phyloP scores from a whole-genome alignment of 1,140 invertebrate genomes.

The Aphaenogaster floridana region DNA sequence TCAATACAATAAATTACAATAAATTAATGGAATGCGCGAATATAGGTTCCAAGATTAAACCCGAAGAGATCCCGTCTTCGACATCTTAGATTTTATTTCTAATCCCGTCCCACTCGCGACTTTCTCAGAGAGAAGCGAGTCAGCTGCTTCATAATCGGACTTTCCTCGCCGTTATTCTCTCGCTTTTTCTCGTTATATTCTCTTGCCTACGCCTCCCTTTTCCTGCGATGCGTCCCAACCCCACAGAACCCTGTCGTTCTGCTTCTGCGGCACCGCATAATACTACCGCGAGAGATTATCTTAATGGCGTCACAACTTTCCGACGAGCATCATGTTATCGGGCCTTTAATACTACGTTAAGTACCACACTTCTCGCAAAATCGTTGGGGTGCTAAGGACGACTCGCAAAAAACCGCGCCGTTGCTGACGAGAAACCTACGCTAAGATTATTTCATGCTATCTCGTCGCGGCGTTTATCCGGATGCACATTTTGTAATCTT shows the following conservation, averaged over 20 bases:
- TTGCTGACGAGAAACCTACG: slow-evolving; percentile 53
- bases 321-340: slow-evolving; percentile 69
- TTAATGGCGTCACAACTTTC: slow-evolving; percentile 79
- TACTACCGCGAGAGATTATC: slow-evolving; percentile 74
- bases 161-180: slow-evolving; percentile 20
- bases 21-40: not conserved
- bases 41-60: slow-evolving; percentile 21
- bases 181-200: slow-evolving; percentile 40
- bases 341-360: slow-evolving; percentile 70
- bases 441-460: slow-evolving; percentile 50
- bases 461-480: slow-evolving; percentile 39
- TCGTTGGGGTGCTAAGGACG: slow-evolving; percentile 46
- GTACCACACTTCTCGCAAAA: slow-evolving; percentile 48
- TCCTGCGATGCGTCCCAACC: not conserved
- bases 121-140: slow-evolving; percentile 10
- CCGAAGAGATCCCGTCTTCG: slow-evolving; percentile 9
- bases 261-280: slow-evolving; percentile 55
- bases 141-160: slow-evolving; percentile 48
- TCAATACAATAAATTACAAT: too few species aligned
- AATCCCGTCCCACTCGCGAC: slow-evolving; percentile 14
- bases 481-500: slow-evolving; percentile 47
- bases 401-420: slow-evolving; percentile 34
- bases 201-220: not conserved
- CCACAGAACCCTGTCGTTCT: slow-evolving; percentile 29
- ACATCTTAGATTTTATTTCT: slow-evolving; percentile 41